Evolutionary conservation across 2,113 vertebrate species (phyloP).

Genomic region (Tachuris rubrigastra): DNA sequence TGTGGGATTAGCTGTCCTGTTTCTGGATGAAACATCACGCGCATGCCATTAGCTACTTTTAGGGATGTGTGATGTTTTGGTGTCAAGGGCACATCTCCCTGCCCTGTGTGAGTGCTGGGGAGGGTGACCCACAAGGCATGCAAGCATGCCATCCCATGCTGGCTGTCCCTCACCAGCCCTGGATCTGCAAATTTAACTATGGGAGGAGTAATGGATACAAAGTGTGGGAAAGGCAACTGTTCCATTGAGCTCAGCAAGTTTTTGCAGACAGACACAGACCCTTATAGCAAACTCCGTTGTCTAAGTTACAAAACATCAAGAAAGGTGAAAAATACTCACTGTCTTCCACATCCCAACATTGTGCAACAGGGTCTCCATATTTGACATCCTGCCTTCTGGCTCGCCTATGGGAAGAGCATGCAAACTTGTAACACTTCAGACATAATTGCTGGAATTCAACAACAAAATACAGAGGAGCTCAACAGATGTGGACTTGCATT

Average conservation of each 20-base stretch:
- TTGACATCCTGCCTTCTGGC: constrained; percentile 96
- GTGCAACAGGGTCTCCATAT: constrained; percentile 91
- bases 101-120: background rate
- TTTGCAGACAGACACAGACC: background rate
- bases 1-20: background rate
- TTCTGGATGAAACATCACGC: background rate
- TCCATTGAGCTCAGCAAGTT: background rate
- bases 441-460: constrained; percentile 13
- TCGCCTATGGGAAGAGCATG: constrained; percentile 75
- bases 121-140: background rate
- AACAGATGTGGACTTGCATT: background rate
- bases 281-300: background rate
- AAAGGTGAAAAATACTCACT: constrained; percentile 78
- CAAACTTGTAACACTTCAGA: constrained; percentile 42
- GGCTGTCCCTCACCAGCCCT: background rate
- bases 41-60: background rate
- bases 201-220: background rate
- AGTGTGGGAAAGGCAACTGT: background rate
- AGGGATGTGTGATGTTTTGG: accelerated
- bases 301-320: background rate
- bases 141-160: accelerated
- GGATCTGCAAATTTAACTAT: background rate
- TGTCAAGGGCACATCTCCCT: background rate
- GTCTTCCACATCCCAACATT: constrained; percentile 95
- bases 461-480: constrained; percentile 18